Percentiles rank a stretch among this genome's conserved stretches.
phyloP scores from a whole-genome alignment of 2,888 invertebrate species.

The Caenorhabditis virilis region DNA sequence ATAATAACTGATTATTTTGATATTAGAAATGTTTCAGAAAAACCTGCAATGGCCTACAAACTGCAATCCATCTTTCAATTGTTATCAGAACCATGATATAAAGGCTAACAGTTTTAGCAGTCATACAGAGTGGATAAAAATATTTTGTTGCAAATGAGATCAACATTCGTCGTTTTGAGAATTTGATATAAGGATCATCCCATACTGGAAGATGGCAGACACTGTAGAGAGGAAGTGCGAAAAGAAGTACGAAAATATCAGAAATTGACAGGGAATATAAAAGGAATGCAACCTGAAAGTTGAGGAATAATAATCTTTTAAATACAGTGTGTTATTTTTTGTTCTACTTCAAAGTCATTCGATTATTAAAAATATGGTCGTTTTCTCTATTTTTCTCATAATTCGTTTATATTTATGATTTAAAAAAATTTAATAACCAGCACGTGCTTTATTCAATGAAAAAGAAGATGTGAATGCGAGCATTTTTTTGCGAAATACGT shows the following conservation, averaged over 20 bases:
- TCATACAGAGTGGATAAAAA: conserved; percentile 39
- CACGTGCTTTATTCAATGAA: too few relatives aligned
- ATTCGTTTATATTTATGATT: background rate
- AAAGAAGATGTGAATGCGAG: background rate
- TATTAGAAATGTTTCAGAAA: background rate
- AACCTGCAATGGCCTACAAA: conserved; percentile 38
- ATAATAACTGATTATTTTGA: background rate
- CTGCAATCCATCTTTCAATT: conserved; percentile 37
- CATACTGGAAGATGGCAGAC: conserved; percentile 25
- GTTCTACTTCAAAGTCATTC: background rate
- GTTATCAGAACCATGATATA: conserved; percentile 39
- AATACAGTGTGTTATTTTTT: background rate
- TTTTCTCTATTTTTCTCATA: background rate
- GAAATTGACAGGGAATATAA: conserved; percentile 31
- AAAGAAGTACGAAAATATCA: conserved; percentile 29
- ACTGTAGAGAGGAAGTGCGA: conserved; percentile 23
- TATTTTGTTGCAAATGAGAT: conserved; percentile 20
- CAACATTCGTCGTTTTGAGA: conserved; percentile 19
- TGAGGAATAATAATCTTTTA: background rate
- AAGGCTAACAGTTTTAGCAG: conserved; percentile 32
- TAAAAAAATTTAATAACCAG: too few relatives aligned
- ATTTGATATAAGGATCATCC: conserved; percentile 17
- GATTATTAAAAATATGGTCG: background rate
- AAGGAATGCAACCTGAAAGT: conserved; percentile 25
- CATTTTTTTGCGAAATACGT: background rate